Evolutionary conservation across 2,113 vertebrate genomes (phyloP).

Genomic region (Phylloscopus trochiloides): DNA sequence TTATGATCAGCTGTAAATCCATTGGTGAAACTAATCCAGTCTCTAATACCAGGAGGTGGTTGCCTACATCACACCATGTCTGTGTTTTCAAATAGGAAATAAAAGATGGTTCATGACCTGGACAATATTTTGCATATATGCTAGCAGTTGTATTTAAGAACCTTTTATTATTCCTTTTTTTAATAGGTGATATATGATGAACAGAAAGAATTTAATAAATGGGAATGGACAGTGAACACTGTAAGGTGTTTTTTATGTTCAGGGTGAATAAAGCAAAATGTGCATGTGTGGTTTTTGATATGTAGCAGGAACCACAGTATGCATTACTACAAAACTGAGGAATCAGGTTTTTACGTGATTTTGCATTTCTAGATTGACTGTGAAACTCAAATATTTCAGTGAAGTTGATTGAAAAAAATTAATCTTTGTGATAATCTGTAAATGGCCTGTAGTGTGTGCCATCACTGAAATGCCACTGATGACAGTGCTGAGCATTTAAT

Average conservation of each 20-base stretch:
- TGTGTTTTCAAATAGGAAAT: not conserved
- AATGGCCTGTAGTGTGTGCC: not conserved
- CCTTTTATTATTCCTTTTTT: not conserved
- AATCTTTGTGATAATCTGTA: not conserved
- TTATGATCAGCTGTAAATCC: not conserved
- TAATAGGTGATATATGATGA: not conserved
- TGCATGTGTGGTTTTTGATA: not conserved
- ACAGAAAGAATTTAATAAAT: not conserved
- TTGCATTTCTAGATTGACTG: not conserved
- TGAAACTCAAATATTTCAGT: not conserved
- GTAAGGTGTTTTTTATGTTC: not conserved
- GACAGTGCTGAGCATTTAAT: not conserved
- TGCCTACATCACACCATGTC: not conserved
- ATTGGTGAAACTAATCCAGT: not conserved
- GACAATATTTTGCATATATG: not conserved
- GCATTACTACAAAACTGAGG: not conserved
- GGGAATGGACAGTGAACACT: not conserved
- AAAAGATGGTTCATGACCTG: not conserved
- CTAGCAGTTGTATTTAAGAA: not conserved
- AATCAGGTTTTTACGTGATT: not conserved
- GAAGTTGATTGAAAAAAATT: conserved; percentile 2
- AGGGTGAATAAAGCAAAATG: not conserved
- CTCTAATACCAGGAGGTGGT: not conserved
- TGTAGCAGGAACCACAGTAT: not conserved
- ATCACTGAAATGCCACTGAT: not conserved